Base-by-base conservation (phyloP, 2,888 invertebrate genomes). In the Andrena praecox region DNA sequence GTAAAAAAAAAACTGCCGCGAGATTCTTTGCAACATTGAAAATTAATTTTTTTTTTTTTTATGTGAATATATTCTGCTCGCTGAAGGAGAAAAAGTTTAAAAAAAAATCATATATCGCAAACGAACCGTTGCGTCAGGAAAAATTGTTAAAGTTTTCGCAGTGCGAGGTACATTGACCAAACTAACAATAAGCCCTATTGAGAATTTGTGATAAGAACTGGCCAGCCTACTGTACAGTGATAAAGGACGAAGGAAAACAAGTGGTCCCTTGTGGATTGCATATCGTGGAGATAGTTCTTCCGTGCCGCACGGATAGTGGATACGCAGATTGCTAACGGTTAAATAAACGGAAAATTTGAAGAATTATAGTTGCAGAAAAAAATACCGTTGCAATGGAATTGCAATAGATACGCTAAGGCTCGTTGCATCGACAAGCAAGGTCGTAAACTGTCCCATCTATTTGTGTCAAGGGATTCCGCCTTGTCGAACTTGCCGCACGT, bases 181-280 rank as follows among this genome's bases (percentile, higher is more conserved):
- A 24, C 2, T 2, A 8, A 24, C 24, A 35, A 52, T 16, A 27
- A 12, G 35, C 12, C 29, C 27, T 52, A 73, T 67, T 50, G 66
- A 68, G n/a, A 77, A 70, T 27, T 67, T 50, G 52, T 24, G 83
- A 83, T 81, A 83, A 81, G 50, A 59, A 50, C 48, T 67, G 73
- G 27, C 69, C 73, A 67, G 29, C 80, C 79, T 79, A 71, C 79
- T 6, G n/a, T 60, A 42, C 42, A 42, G 10, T 20, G 77, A 67
- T 48, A 66, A 70, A 80, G 64, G 62, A 67, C 66, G 70, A 42
- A 64, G 64, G 48, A 35, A 52, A 62, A 80, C 66, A 62, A 67
- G 66, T 80, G 80, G 80, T 73, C 64, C 69, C 56, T 56, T 52
- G 27, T 33, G 76, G 80, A 82, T 82, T 80, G 77, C n/a, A 20